Percentiles rank a stretch among this genome's conserved stretches.
phyloP scores from a whole-genome alignment of 2,888 invertebrate genomes.

The Caenorhabditis imperialis region DNA sequence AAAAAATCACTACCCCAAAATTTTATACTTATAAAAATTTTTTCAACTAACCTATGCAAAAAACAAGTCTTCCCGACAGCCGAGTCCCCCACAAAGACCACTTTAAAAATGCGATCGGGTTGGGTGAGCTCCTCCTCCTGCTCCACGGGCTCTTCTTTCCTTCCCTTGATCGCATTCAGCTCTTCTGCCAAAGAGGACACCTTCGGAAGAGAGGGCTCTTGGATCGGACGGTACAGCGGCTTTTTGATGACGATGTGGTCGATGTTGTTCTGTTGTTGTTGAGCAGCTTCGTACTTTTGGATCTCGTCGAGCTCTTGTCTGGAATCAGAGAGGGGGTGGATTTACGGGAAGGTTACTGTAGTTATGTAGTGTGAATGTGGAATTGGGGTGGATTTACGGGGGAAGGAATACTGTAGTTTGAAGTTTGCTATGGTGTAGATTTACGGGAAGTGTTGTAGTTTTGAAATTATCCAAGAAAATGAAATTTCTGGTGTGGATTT shows the following conservation, averaged over 20 bases:
- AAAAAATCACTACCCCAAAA: no score
- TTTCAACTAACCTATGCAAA: constrained; percentile 79
- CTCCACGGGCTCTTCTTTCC: constrained; percentile 11
- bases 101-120: constrained; percentile 81
- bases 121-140: constrained; percentile 61
- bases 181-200: constrained; percentile 49
- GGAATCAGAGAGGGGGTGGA: neutral
- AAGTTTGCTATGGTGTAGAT: no score
- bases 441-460: no score
- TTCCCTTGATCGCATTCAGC: constrained; percentile 26
- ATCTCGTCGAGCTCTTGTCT: constrained; percentile 51
- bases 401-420: no score
- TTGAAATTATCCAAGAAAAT: no score
- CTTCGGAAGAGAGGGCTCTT: constrained; percentile 43
- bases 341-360: neutral
- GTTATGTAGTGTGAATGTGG: no score
- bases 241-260: constrained; percentile 46
- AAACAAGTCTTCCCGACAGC: constrained; percentile 82
- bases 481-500: no score
- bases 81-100: constrained; percentile 82
- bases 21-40: no score
- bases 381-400: no score
- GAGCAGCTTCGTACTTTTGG: constrained; percentile 24
- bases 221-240: constrained; percentile 60
- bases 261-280: neutral